Percentiles rank a stretch among this genome's conserved stretches.
These are phyloP conservation scores for Halesus radiatus DNA, from an alignment of 1,140 invertebrate species.

Conservation along the genomic window DNA sequence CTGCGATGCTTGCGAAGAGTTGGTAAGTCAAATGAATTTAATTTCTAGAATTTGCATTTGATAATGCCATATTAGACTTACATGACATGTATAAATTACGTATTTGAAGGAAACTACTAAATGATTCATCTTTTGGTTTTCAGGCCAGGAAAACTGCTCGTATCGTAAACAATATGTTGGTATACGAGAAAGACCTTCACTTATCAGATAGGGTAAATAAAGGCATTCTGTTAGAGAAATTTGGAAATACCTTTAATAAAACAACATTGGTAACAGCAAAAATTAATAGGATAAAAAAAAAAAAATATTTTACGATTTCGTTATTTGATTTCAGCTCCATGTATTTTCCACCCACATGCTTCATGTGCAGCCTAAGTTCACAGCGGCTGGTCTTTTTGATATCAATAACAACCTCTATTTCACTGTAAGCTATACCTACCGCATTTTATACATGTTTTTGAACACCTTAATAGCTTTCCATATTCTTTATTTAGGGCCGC, in stretches of 20 bases:
- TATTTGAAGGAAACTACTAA: neutral
- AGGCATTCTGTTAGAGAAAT: no score
- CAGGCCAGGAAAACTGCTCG: slow-evolving; percentile 7
- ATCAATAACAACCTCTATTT: slow-evolving; percentile 29
- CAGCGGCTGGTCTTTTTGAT: slow-evolving; percentile 18
- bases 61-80: no score
- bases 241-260: no score
- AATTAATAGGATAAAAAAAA: neutral
- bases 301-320: no score
- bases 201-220: slow-evolving; percentile 7
- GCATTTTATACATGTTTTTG: neutral
- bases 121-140: neutral
- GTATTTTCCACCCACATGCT: slow-evolving; percentile 21
- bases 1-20: slow-evolving; percentile 3
- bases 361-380: slow-evolving; percentile 6
- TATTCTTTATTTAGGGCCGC: no score
- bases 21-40: neutral
- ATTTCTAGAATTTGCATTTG: no score
- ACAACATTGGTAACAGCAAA: no score
- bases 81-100: no score
- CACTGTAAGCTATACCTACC: neutral
- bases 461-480: neutral
- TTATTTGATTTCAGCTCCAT: slow-evolving; percentile 29
- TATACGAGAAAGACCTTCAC: neutral
- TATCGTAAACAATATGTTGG: slow-evolving; percentile 17